A percentile compares a stretch with the other conserved stretches of the same genome.
Conservation (phyloP, 1,140 invertebrate genomes). For the Camponotus pennsylvanicus region DNA sequence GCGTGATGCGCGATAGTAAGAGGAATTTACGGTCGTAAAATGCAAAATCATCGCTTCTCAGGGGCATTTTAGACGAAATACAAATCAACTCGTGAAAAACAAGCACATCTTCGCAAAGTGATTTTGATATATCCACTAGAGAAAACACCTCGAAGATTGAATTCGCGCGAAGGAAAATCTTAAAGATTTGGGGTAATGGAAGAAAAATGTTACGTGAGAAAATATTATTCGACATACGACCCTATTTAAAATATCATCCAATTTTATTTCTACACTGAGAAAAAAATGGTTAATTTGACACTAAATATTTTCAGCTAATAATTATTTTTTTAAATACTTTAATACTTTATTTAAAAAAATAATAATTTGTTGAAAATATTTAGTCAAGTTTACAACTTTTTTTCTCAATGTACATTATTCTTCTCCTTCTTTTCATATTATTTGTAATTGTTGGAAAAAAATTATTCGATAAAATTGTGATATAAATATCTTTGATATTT, state of each 20-base stretch:
- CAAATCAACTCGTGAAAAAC: slow-evolving; percentile 52
- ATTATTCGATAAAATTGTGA: background rate
- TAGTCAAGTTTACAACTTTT: too few species aligned
- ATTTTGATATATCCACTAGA: background rate
- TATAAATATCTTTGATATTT: background rate
- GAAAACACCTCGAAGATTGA: background rate
- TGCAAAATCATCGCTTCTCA: slow-evolving; percentile 42
- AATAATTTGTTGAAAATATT: too few species aligned
- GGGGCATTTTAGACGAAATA: slow-evolving; percentile 20
- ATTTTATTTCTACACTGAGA: too few species aligned
- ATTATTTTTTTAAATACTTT: too few species aligned
- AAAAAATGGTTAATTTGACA: too few species aligned
- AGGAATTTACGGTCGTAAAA: slow-evolving; percentile 55
- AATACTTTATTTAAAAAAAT: too few species aligned
- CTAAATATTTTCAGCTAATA: too few species aligned
- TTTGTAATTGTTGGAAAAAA: background rate
- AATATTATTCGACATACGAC: background rate
- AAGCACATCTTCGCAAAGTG: slow-evolving; percentile 16
- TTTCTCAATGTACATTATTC: background rate
- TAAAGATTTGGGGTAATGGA: background rate
- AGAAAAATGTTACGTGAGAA: background rate
- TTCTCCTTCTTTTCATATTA: background rate
- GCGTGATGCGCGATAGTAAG: background rate
- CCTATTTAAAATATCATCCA: background rate
- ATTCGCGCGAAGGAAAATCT: background rate